phyloP scores from a whole-genome alignment of 2,888 invertebrate species.

The Fragum fragum region DNA sequence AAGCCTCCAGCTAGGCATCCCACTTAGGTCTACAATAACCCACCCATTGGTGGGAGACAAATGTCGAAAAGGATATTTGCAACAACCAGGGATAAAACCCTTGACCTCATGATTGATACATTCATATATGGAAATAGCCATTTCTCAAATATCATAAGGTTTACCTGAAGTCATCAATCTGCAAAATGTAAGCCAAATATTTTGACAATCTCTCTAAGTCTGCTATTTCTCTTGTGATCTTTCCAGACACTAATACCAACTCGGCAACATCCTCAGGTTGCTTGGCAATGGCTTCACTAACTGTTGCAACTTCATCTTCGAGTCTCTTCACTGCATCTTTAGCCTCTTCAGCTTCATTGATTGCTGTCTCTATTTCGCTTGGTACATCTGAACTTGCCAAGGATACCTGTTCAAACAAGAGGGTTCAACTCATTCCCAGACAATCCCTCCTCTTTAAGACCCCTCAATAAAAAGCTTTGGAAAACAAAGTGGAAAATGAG shows the following conservation, averaged over 20 bases:
- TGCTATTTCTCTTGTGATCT: slow-evolving; percentile 75
- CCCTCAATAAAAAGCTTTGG: too few species aligned
- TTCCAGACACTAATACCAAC: slow-evolving; percentile 74
- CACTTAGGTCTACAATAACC: too few species aligned
- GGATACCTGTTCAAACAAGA: slow-evolving; percentile 79
- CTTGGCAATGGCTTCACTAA: slow-evolving; percentile 77
- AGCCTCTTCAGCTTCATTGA: slow-evolving; percentile 77
- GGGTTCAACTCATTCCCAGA: too few species aligned
- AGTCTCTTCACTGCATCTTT: slow-evolving; percentile 67
- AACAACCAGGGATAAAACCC: too few species aligned
- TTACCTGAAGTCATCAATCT: slow-evolving; percentile 84
- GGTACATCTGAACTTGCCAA: slow-evolving; percentile 83
- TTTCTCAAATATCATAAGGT: background rate
- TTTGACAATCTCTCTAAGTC: slow-evolving; percentile 80
- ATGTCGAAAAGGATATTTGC: too few species aligned
- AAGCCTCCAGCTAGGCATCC: too few species aligned
- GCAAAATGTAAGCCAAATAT: slow-evolving; percentile 79
- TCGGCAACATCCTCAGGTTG: slow-evolving; percentile 72
- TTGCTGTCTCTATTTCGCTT: slow-evolving; percentile 79
- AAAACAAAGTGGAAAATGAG: too few species aligned
- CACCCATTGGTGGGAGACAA: too few species aligned
- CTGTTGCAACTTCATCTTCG: slow-evolving; percentile 71
- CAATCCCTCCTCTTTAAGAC: too few species aligned
- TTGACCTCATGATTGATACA: too few species aligned
- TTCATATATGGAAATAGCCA: too few species aligned